Percentiles rank a stretch among this genome's conserved stretches.
These are phyloP conservation scores for Hippocampus comes DNA, from an alignment of 2,113 vertebrate genomes.

Conservation along the genomic window DNA sequence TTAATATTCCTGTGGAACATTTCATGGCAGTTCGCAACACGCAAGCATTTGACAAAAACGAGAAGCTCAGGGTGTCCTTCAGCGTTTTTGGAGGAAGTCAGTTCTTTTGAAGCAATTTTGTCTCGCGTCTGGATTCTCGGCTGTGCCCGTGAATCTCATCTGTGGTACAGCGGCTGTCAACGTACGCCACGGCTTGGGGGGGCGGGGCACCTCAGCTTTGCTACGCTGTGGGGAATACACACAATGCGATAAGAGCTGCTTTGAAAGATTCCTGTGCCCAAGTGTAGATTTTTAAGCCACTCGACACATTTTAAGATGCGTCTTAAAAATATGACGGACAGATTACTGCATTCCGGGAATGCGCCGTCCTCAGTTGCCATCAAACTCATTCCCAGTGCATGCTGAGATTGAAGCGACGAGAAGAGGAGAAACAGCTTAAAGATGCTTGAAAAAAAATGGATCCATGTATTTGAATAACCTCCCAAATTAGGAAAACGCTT, in stretches of 20 bases:
- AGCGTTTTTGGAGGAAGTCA: background rate
- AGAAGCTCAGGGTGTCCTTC: constrained; percentile 1
- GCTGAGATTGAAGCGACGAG: background rate
- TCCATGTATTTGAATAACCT: background rate
- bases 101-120: background rate
- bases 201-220: background rate
- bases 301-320: background rate
- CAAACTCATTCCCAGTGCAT: background rate
- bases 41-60: constrained; percentile 2
- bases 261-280: background rate
- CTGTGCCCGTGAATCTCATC: background rate
- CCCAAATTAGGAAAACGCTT: background rate
- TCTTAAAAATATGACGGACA: background rate
- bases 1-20: background rate
- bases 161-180: background rate
- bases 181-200: background rate
- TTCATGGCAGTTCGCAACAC: background rate
- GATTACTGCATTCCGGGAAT: background rate
- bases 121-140: background rate
- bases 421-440: background rate
- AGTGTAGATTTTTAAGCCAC: background rate
- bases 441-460: background rate
- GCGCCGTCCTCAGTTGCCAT: background rate
- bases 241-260: background rate
- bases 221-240: background rate